Evolutionary conservation across 2,797 vertebrate genomes (phyloP), one percentile per base, ranked within the genome.

Genomic region (Pachyuromys duprasi): DNA sequence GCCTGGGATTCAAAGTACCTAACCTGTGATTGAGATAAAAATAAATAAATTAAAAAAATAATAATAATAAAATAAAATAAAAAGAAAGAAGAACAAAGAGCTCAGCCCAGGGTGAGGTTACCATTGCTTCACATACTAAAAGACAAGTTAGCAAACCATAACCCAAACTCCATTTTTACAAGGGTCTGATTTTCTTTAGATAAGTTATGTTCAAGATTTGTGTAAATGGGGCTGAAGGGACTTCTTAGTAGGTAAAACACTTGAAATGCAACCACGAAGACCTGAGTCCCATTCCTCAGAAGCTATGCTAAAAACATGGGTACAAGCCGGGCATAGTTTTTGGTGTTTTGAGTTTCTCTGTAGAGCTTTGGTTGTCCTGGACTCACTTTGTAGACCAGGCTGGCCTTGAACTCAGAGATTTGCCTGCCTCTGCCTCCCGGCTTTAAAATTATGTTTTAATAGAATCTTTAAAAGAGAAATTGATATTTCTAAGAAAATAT

Each of bases 111-210:
- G 36, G n/a, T 42, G 53, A 84, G 33, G 86, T 89, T 86, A 78
- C 33, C 42, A 65, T n/a, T 76, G 42, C 78, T 53, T 88, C 53
- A 79, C 42, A 12, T 57, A 69, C 17, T 65, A 79, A 55, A 84
- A 94, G 63, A 80, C 20, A 67, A 86, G 36, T 93, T 95, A 93
- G 80, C 49, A 81, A 93, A 93, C 74, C 86, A 74, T 90, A 36
- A 90, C 17, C 36, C n/a, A 87, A 90, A 95, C 53, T 79, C 95
- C n/a, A 36, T 79, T 92, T 96, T 88, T 67, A 9, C 57, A 89
- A 80, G 72, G 57, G 57, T 20, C 55, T 81, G 57, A 62, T 39
- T 81, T 62, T 62, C 79, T 26, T 60, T 81, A 62, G 53, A n/a
- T 28, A 89, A 76, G 33, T n/a, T 90, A 62, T 81, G 18, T 36